Conservation (phyloP, 2,113 vertebrate genomes). For the Amazona guildingii region DNA sequence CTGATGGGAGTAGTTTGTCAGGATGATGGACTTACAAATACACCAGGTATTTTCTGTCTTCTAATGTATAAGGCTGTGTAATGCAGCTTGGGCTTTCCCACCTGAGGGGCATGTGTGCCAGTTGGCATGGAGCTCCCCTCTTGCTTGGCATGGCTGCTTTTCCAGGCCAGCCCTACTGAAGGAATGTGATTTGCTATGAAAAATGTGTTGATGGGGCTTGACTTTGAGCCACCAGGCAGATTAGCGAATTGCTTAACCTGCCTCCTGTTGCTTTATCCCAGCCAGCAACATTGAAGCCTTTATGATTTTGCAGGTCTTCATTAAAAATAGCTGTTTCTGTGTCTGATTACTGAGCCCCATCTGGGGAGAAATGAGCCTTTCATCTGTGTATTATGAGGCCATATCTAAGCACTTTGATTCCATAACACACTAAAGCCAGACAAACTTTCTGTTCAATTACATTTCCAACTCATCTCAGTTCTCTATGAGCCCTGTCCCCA, state of each 20-base stretch:
- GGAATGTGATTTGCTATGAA: slow-evolving; percentile 62
- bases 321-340: slow-evolving; percentile 58
- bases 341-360: slow-evolving; percentile 55
- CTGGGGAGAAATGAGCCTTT: slow-evolving; percentile 44
- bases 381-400: slow-evolving; percentile 40
- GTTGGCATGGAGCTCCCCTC: not conserved
- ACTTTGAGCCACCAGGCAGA: slow-evolving; percentile 39
- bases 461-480: slow-evolving; percentile 3
- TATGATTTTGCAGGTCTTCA: slow-evolving; percentile 47
- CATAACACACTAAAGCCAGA: slow-evolving; percentile 10
- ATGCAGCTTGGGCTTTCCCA: slow-evolving; percentile 9
- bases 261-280: slow-evolving; percentile 27
- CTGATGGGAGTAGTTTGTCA: slow-evolving; percentile 1
- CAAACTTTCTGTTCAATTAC: slow-evolving; percentile 23
- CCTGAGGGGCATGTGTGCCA: not conserved
- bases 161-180: not conserved
- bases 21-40: not conserved
- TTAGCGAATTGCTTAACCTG: slow-evolving; percentile 30
- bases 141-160: slow-evolving; percentile 5
- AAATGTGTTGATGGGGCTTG: slow-evolving; percentile 50
- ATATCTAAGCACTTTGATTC: not conserved
- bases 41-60: slow-evolving; percentile 8
- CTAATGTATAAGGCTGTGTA: not conserved
- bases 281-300: slow-evolving; percentile 46
- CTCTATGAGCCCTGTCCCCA: not conserved